Evolutionary conservation across 1,140 invertebrate genomes (phyloP), one percentile per base, ranked within the genome.

Genomic region (Manduca sexta): DNA sequence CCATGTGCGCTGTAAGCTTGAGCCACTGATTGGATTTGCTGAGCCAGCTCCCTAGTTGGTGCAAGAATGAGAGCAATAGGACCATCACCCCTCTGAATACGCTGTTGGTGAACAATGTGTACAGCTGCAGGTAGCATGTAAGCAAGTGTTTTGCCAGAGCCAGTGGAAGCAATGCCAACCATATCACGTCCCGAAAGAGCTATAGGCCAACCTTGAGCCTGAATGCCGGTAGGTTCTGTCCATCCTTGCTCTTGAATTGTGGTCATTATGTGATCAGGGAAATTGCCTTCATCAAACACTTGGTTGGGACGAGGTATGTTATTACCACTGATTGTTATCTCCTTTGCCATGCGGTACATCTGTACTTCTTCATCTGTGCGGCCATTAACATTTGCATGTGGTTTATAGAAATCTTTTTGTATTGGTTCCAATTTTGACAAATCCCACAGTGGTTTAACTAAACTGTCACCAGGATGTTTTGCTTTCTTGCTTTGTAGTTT

Each of bases 1-100:
- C 94, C 94, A 11, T 90, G 88, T 1, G 91, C 88, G 31, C 96
- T 96, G 85, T 97, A 99, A 61, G 96, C 94, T 38, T 91, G 90
- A 4, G 97, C 96, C 1, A 99, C 97, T 64, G 96, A 93, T 80
- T 99, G 95, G 57, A 99, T 99, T 83, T 99, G 98, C 76, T 98
- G 97, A 1, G 97, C 98, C 49, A 99, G 86, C 85, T 99, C 98
- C 51, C 98, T 89, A 0, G 98, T 99, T 11, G 98, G 98, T 2
- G 97, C 96, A 21, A 99, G 83, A 48, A 99, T 93, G 10, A 99
- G 84, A 8, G 94, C 96, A 72, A 98, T 95, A 1, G 96, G 96
- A 38, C 96, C 96, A 84, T 98, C 96, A 39, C 95, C 95, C 42
- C 91, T 88, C 46, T 87, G 82, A 6, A 93, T 77, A 10, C 90